These are phyloP conservation scores for Drosophila mauritiana DNA, from an alignment of 1,140 invertebrate species.

Conservation along the genomic window DNA sequence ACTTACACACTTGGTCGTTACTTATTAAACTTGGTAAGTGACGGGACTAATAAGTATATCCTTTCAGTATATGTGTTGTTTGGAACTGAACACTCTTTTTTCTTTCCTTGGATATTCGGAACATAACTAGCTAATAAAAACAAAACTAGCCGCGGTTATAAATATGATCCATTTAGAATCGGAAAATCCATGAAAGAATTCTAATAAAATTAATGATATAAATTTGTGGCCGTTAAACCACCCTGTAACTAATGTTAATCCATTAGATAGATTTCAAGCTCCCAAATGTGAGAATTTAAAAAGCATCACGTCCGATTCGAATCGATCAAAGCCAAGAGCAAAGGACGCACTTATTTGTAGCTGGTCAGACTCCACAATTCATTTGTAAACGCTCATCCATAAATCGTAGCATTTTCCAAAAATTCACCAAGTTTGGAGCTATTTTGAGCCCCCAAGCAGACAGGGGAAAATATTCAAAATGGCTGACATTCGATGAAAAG, in stretches of 20 bases:
- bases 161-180: no score
- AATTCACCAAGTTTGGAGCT: conserved; percentile 16
- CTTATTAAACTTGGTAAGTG: no score
- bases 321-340: conserved; percentile 27
- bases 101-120: no score
- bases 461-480: conserved; percentile 78
- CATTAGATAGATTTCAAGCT: not conserved
- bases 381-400: conserved; percentile 18
- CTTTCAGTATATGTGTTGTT: no score
- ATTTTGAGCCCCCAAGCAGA: conserved; percentile 25
- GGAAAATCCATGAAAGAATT: not conserved
- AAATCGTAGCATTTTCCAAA: conserved; percentile 36
- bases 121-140: no score
- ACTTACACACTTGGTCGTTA: not conserved
- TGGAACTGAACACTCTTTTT: no score
- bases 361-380: conserved; percentile 33
- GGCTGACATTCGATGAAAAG: conserved; percentile 61
- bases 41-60: no score
- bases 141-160: no score
- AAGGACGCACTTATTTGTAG: conserved; percentile 19
- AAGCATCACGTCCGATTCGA: conserved; percentile 22
- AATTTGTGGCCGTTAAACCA: not conserved
- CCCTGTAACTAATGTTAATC: not conserved
- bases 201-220: not conserved
- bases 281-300: not conserved